Conservation (phyloP, 2,797 vertebrate species). For the Enteromius mattozi region DNA sequence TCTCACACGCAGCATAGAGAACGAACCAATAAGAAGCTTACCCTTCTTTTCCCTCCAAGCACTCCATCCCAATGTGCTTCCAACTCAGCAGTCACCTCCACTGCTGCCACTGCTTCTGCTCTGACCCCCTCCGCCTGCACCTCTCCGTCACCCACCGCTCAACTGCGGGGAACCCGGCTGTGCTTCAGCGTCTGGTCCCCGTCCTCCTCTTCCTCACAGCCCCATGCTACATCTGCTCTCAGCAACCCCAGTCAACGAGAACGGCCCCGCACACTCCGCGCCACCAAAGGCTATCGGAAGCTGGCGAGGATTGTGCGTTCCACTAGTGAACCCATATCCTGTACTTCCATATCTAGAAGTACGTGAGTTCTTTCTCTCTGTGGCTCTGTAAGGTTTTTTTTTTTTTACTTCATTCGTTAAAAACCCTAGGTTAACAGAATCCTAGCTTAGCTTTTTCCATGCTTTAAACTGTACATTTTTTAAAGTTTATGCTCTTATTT, state of each 20-base stretch:
- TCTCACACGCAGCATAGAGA: conserved; percentile 68
- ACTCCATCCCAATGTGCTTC: conserved; percentile 70
- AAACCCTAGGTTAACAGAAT: background rate
- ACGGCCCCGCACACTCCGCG: conserved; percentile 68
- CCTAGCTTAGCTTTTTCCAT: background rate
- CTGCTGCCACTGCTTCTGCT: conserved; percentile 63
- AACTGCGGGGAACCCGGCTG: conserved; percentile 78
- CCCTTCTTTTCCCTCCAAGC: conserved; percentile 72
- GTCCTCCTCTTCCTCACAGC: conserved; percentile 70
- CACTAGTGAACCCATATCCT: conserved; percentile 91
- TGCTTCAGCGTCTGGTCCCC: conserved; percentile 86
- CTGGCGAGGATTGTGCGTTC: conserved; percentile 88
- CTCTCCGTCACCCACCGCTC: conserved; percentile 72
- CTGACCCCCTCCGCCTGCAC: conserved; percentile 68
- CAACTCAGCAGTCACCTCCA: conserved; percentile 74
- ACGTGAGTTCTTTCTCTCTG: conserved; percentile 55
- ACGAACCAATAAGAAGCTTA: conserved; percentile 75
- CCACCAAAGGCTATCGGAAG: conserved; percentile 71
- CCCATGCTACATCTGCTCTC: conserved; percentile 76
- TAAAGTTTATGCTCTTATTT: background rate
- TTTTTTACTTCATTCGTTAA: background rate
- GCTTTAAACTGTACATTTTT: background rate
- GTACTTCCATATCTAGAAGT: conserved; percentile 83
- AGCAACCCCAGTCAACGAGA: conserved; percentile 66
- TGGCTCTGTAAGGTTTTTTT: background rate